phyloP scores from a whole-genome alignment of 2,888 invertebrate species.

The Pheosia gnoma region DNA sequence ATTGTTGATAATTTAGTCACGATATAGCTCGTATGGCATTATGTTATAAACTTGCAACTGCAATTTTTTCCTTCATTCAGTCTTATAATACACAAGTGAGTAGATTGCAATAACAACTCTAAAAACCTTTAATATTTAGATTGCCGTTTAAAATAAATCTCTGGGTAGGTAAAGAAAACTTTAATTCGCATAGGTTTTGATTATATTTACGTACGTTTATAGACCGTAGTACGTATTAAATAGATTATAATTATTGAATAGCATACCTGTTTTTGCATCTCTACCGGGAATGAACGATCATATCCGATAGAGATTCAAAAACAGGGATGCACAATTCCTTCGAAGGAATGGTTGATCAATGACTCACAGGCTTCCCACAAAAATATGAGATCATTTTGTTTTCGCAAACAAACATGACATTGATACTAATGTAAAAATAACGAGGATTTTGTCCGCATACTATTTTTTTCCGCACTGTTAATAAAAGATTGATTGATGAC shows the following conservation, averaged over 20 bases:
- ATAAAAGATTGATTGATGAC: slow-evolving; percentile 30
- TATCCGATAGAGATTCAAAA: too few species aligned
- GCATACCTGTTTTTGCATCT: background rate
- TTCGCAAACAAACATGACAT: slow-evolving; percentile 15
- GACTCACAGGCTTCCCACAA: background rate
- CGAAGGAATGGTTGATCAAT: background rate
- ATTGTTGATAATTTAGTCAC: too few species aligned
- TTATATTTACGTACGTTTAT: too few species aligned
- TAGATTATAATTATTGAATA: background rate
- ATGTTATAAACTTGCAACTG: slow-evolving; percentile 17
- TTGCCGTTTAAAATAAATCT: too few species aligned
- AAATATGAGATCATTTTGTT: slow-evolving; percentile 1
- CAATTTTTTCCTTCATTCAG: slow-evolving; percentile 26
- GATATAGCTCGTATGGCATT: slow-evolving; percentile 15
- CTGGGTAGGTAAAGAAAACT: too few species aligned
- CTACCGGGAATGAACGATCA: background rate
- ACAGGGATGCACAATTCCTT: too few species aligned
- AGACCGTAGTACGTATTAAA: too few species aligned
- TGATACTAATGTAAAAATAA: slow-evolving; percentile 16
- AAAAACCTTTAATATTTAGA: too few species aligned
- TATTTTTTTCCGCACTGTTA: slow-evolving; percentile 17
- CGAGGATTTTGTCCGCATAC: slow-evolving; percentile 16
- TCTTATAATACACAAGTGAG: background rate
- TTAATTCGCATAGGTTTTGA: too few species aligned
- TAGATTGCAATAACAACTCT: background rate